phyloP scores from a whole-genome alignment of 2,113 vertebrate species.

The Pangasianodon gigas region DNA sequence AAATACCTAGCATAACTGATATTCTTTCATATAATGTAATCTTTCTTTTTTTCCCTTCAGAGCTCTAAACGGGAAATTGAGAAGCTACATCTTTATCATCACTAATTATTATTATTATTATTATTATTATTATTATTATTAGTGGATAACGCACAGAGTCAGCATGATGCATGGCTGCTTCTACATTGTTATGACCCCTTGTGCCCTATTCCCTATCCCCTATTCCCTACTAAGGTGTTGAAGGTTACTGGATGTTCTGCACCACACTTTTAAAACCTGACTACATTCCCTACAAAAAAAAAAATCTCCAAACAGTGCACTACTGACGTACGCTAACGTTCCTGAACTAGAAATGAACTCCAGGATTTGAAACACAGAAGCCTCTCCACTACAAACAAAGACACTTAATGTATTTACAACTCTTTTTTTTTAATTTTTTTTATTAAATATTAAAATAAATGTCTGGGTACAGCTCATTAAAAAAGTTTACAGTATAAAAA shows the following conservation, averaged over 20 bases:
- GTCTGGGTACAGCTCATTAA: not conserved
- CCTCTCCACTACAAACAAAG: not conserved
- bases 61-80: not conserved
- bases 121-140: not conserved
- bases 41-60: not conserved
- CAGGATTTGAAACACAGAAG: not conserved
- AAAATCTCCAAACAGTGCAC: not conserved
- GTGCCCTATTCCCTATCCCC: not conserved
- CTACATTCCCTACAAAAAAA: not conserved
- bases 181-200: not conserved
- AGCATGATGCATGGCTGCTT: not conserved
- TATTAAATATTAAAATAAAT: not conserved
- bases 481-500: not conserved
- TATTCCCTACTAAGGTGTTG: not conserved
- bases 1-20: not conserved
- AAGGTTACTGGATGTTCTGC: not conserved
- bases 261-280: not conserved
- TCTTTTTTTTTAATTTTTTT: not conserved
- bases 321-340: not conserved
- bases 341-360: not conserved
- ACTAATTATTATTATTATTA: not conserved
- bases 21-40: not conserved
- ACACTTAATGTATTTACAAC: not conserved
- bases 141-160: not conserved
- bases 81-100: conserved; percentile 7